Conservation (phyloP, 30 jellyfish, hydroid and myxozoan genomes). For the Aurelia sp. region DNA sequence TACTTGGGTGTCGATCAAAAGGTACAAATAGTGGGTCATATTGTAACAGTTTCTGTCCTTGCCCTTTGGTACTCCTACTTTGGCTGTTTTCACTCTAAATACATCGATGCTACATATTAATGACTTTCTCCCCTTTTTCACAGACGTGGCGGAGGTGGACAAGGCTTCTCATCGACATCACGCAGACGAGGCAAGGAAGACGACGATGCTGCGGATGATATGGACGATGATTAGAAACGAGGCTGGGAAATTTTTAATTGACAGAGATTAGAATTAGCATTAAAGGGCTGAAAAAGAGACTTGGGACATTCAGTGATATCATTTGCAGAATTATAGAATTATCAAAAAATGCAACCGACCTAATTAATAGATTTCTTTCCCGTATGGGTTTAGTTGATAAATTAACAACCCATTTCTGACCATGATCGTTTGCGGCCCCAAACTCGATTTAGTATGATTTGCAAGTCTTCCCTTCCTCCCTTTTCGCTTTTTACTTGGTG, state of each 20-base stretch:
- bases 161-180: slow-evolving; percentile 27
- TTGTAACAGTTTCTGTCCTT: no score
- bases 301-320: neutral
- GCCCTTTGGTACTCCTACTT: no score
- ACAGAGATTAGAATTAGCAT: slow-evolving; percentile 18
- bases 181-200: slow-evolving; percentile 92
- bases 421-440: no score
- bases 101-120: no score
- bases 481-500: no score
- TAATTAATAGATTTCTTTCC: neutral
- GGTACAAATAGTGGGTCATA: no score
- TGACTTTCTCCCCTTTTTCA: neutral
- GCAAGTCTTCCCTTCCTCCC: no score
- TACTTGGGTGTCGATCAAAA: no score
- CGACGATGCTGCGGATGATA: slow-evolving; percentile 89
- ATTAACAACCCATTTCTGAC: neutral
- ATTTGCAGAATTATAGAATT: slow-evolving; percentile 2
- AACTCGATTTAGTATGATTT: no score
- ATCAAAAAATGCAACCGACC: neutral
- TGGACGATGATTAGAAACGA: slow-evolving; percentile 68
- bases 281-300: slow-evolving; percentile 15
- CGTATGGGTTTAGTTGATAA: neutral
- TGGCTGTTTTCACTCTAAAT: no score
- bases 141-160: slow-evolving; percentile 84
- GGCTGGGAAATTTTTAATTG: slow-evolving; percentile 11